Conservation (phyloP, 2,888 invertebrate species). For the Hipparchia sbordonii region DNA sequence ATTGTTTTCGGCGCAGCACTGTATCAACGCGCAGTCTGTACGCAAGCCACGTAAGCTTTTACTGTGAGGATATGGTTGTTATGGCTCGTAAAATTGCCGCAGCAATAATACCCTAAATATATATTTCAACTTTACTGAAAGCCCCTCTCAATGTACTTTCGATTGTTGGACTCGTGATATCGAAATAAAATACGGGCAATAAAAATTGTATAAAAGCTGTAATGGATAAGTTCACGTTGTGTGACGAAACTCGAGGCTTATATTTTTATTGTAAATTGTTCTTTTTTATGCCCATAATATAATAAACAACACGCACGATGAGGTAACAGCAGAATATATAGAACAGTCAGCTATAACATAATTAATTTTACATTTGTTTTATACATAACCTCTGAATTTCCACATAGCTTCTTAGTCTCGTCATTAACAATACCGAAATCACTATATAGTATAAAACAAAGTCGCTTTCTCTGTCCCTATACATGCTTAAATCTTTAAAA, state of each 20-base stretch:
- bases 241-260: conserved; percentile 1
- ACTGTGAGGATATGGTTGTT: conserved; percentile 19
- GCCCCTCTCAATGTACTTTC: conserved; percentile 13
- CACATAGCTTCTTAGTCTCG: too few relatives aligned
- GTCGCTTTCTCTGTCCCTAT: too few relatives aligned
- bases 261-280: not conserved
- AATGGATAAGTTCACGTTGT: conserved; percentile 7
- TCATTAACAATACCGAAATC: too few relatives aligned
- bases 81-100: conserved; percentile 14
- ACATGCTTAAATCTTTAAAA: too few relatives aligned
- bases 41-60: conserved; percentile 21
- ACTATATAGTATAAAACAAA: too few relatives aligned
- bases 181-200: conserved; percentile 6
- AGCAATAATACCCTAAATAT: not conserved
- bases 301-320: not conserved
- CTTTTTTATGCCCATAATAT: not conserved
- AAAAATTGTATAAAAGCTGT: conserved; percentile 12
- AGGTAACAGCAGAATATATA: not conserved
- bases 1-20: not conserved
- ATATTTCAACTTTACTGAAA: conserved; percentile 13
- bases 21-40: conserved; percentile 4
- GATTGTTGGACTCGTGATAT: conserved; percentile 9
- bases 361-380: too few relatives aligned
- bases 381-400: too few relatives aligned
- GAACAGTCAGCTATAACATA: too few relatives aligned